A percentile compares a stretch with the other conserved stretches of the same genome.
These are phyloP conservation scores for Drosophila cognata DNA, from an alignment of 2,888 invertebrate genomes.

Conservation along the genomic window DNA sequence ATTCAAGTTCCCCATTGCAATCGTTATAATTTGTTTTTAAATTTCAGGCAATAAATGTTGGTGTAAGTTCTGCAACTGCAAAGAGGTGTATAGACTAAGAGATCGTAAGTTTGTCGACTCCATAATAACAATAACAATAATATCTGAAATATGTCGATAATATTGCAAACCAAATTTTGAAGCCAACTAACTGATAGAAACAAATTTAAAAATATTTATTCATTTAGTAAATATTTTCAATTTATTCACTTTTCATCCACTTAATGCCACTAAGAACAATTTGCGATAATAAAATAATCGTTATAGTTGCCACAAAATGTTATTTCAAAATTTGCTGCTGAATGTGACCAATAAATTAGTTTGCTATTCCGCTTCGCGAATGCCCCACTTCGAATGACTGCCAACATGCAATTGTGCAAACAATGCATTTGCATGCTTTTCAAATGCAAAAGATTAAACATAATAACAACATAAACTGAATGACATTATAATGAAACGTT, in stretches of 20 bases:
- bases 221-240: not conserved
- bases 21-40: conserved; percentile 32
- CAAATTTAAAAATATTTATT: not conserved
- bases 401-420: conserved; percentile 55
- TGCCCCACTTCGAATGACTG: conserved; percentile 5
- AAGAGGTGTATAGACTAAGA: not conserved
- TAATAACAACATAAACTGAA: conserved; percentile 43
- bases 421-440: conserved; percentile 42
- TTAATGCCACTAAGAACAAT: not conserved
- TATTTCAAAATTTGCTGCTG: not conserved
- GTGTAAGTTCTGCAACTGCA: not conserved
- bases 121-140: not conserved
- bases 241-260: not conserved
- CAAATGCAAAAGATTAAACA: conserved; percentile 40
- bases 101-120: not conserved
- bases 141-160: not conserved
- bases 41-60: not conserved
- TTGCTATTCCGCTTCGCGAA: conserved; percentile 16
- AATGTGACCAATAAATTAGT: conserved; percentile 25
- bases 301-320: not conserved
- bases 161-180: not conserved
- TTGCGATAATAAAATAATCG: not conserved
- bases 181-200: not conserved
- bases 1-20: conserved; percentile 50
- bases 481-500: conserved; percentile 55